Evolutionary conservation across 2,113 vertebrate genomes (phyloP).

Genomic region (Pseudorhombus dupliciocellatus): DNA sequence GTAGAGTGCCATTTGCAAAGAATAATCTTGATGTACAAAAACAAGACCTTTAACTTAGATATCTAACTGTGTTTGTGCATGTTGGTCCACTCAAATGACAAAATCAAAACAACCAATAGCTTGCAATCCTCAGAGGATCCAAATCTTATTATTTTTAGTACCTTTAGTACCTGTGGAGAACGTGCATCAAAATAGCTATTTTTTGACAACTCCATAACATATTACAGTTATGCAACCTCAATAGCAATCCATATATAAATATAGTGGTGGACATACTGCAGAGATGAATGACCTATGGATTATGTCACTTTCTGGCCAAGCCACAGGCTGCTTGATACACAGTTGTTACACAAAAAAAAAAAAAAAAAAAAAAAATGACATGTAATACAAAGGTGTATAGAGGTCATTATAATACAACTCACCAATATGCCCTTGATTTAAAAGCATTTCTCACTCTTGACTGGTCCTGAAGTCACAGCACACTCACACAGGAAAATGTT

Average conservation of each 20-base stretch:
- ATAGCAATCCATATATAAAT: conserved; percentile 59
- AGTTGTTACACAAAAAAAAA: conserved; percentile 38
- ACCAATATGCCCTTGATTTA: conserved; percentile 41
- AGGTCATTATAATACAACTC: conserved; percentile 62
- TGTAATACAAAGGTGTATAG: conserved; percentile 58
- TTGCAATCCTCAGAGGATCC: conserved; percentile 35
- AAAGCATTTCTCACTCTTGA: conserved; percentile 50
- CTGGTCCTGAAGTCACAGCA: conserved; percentile 55
- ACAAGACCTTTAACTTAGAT: background rate
- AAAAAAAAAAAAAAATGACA: conserved; percentile 46
- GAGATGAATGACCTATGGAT: conserved; percentile 58
- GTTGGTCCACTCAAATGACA: conserved; percentile 21
- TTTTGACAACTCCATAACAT: conserved; percentile 14
- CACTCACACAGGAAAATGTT: conserved; percentile 36
- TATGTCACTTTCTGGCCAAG: conserved; percentile 41
- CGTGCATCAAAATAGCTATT: conserved; percentile 30
- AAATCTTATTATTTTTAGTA: conserved; percentile 20
- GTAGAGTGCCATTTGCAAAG: conserved; percentile 4
- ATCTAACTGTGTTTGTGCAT: conserved; percentile 5
- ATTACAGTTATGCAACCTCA: conserved; percentile 28
- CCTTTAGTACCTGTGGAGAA: conserved; percentile 52
- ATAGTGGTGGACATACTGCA: conserved; percentile 62
- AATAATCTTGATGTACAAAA: background rate
- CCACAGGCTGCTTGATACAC: conserved; percentile 55
- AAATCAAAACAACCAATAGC: conserved; percentile 25